These are phyloP conservation scores for Ivindomyrus marchei DNA, from an alignment of 2,113 vertebrate genomes.

Conservation along the genomic window DNA sequence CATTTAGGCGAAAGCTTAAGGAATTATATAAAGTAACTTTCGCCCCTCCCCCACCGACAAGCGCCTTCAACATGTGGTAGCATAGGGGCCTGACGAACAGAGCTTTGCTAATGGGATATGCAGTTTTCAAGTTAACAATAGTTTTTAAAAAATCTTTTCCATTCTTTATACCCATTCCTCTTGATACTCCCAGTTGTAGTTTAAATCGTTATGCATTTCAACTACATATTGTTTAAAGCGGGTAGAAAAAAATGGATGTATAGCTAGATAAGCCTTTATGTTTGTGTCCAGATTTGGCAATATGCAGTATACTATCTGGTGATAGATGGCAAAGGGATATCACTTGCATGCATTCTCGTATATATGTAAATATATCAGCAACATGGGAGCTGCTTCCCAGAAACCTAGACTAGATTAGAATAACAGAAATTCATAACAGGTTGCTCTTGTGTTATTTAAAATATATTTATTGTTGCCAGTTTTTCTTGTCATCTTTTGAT, in stretches of 20 bases:
- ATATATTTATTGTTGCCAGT: not conserved
- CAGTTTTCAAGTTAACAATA: not conserved
- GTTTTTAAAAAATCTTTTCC: not conserved
- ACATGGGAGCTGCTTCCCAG: not conserved
- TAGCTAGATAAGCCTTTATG: not conserved
- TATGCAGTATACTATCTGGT: not conserved
- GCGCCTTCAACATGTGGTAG: slow-evolving; percentile 18
- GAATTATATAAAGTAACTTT: not conserved
- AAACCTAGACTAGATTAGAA: not conserved
- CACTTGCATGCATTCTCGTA: not conserved
- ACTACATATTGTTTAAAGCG: not conserved
- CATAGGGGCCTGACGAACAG: not conserved
- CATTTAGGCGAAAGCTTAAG: not conserved
- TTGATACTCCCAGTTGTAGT: not conserved
- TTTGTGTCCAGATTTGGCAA: not conserved
- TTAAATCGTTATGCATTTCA: not conserved
- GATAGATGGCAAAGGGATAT: not conserved
- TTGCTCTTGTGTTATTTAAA: not conserved
- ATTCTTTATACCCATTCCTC: not conserved
- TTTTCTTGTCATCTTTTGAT: not conserved
- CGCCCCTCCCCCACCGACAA: not conserved
- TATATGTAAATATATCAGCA: not conserved
- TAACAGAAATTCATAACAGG: not conserved
- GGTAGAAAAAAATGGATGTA: not conserved
- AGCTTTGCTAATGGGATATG: slow-evolving; percentile 20